Percentiles rank a stretch among this genome's conserved stretches.
phyloP scores from a whole-genome alignment of 2,888 invertebrate genomes.

The Piscicola geometra region DNA sequence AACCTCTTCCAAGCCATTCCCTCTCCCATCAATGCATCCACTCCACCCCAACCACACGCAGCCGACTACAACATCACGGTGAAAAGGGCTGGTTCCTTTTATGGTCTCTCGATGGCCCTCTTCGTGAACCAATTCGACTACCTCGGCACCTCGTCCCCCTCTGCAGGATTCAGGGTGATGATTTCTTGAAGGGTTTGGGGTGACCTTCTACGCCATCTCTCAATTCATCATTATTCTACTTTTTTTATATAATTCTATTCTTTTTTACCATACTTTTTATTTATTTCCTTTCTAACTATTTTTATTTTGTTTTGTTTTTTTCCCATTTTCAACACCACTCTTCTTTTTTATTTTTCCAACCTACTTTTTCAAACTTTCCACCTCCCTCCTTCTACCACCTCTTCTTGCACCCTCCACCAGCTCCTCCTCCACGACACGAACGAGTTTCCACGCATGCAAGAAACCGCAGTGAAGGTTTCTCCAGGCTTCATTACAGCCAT shows the following conservation, averaged over 20 bases:
- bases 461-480: constrained; percentile 25
- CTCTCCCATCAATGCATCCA: not conserved
- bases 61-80: constrained; percentile 25
- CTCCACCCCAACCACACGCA: not conserved
- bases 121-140: constrained; percentile 31
- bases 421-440: constrained; percentile 22
- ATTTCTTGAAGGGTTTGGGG: too few relatives aligned
- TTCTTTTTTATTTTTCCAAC: not conserved
- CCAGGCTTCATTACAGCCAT: constrained; percentile 31
- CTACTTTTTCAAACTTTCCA: not conserved
- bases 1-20: not conserved
- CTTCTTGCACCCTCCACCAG: not conserved
- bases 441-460: constrained; percentile 33
- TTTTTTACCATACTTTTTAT: not conserved
- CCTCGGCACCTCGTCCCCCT: constrained; percentile 28
- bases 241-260: not conserved
- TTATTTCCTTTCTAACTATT: not conserved
- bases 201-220: too few relatives aligned
- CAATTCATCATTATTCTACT: not conserved
- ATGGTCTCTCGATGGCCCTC: constrained; percentile 28
- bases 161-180: constrained; percentile 29
- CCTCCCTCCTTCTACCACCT: not conserved
- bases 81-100: constrained; percentile 29
- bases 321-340: not conserved
- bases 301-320: not conserved